Base-by-base conservation (phyloP, 2,113 vertebrate genomes). In the Bubo bubo region DNA sequence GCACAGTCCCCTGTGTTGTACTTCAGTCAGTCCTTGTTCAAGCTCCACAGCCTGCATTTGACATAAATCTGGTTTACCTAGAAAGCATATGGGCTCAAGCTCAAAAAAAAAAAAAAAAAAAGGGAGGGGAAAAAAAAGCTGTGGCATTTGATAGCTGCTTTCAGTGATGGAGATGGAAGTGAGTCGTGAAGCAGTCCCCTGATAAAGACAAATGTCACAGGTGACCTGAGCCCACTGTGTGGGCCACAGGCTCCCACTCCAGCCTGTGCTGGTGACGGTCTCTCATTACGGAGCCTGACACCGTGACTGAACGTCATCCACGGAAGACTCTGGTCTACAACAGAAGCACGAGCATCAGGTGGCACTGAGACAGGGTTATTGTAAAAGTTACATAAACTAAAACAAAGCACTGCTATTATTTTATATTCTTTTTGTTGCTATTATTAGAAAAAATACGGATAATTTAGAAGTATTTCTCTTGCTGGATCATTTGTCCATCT, bases 251-350 rank as follows among this genome's bases (percentile, higher is more conserved):
- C 47, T 58, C 30, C 58, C n/a, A 14, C 63, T 12, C 1, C 73
- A 35, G 60, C 55, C 14, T 37, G 17, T 59, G 43, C 49, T 17
- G 59, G 28, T 12, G 53, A 26, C 3, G 1, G 27, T 27, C 19
- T 28, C 52, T 2, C 47, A 3, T 47, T 17, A 1, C 18, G 4
- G n/a, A 5, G 41, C 6, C 35, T 19, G 63, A 4, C 34, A 10
- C 37, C 0, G 20, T 14, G 13, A 2, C 71, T n/a, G 24, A 8
- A 4, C 2, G 0, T 11, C 79, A 39, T 2, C 62, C n/a, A 10
- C 3, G 62, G 62, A 63, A 49, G n/a, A 8, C 12, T 11, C 76
- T 16, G 55, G 2, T 28, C 66, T n/a, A 2, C 30, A 20, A 2
- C 43, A 60, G 50, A 3, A n/a, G 20, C 55, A 82, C 1, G 0